Evolutionary conservation across 2,113 vertebrate species (phyloP).

Genomic region (Gallinago jamesoni): DNA sequence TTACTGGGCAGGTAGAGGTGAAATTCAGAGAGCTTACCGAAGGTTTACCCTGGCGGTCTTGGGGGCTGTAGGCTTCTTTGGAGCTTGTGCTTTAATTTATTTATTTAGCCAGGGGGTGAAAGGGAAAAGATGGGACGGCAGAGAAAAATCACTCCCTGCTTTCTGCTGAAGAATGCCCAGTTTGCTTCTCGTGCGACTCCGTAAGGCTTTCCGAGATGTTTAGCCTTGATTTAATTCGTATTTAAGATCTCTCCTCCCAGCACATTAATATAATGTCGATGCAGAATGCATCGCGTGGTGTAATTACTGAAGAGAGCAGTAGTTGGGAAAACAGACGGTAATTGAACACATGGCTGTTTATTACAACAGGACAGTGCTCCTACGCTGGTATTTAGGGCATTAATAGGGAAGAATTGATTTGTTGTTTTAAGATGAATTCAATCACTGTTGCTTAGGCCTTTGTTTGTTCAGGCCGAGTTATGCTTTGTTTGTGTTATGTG

Average conservation of each 20-base stretch:
- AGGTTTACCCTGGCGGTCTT: background rate
- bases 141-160: background rate
- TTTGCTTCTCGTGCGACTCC: background rate
- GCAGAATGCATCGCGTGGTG: conserved; percentile 52
- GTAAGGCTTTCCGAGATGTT: conserved; percentile 41
- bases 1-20: background rate
- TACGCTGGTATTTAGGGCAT: conserved; percentile 64
- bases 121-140: background rate
- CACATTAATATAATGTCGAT: conserved; percentile 69
- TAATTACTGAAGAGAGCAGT: conserved; percentile 70
- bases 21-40: conserved; percentile 15
- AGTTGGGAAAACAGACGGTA: conserved; percentile 59
- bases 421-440: conserved; percentile 72
- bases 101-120: conserved; percentile 37
- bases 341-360: conserved; percentile 69
- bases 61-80: background rate
- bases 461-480: conserved; percentile 71
- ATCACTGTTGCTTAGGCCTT: conserved; percentile 63
- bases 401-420: conserved; percentile 75
- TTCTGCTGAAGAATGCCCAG: conserved; percentile 30
- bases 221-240: conserved; percentile 67
- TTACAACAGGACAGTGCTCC: conserved; percentile 66
- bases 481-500: conserved; percentile 70
- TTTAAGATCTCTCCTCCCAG: conserved; percentile 66
- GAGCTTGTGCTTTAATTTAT: background rate